Base-by-base conservation (phyloP, 64 coral and sea anemone species). In the Hydrozoanthus tunicans region DNA sequence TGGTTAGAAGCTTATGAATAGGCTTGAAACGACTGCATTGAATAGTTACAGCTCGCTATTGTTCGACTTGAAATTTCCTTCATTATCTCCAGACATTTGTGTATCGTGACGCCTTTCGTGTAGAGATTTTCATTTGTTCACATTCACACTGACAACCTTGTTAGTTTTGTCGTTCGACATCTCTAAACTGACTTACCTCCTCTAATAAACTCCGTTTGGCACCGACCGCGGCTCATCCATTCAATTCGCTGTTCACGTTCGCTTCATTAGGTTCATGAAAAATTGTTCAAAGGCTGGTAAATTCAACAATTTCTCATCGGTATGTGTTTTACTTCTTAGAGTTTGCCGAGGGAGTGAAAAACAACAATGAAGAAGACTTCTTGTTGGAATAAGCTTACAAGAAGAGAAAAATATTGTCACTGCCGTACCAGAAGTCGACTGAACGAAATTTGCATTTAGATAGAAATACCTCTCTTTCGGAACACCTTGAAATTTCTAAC, bases 391-490 rank as follows among this genome's bases (percentile, higher is more conserved):
- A 20, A 20, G 20, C 20, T 20, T 20, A 20, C 20, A 20, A 20
- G 20, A 20, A 20, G 20, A 20, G 20, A 20, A 20, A 20, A 20
- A 20, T 20, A 20, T 20, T 20, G 20, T 20, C 20, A 20, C 20
- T 20, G 20, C 20, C 20, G 20, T 20, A 65, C 11, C 57, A 12
- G 12, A 7, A 15, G 12, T 6, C 13, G 25, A 64, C 7, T 6
- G 26, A 64, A 26, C 11, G 26, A 65, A 57, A 82, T 81, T 81
- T 81, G 79, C 79, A 81, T 81, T 20, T 27, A 57, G 62, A 62
- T 62, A 12, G 57, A 62, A 81, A 25, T 58, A 4, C 2, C 59
- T 82, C 26, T 32, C 0, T 63, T 26, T 82, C 27, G 61, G 27
- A 62, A 65, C 61, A 82, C 80, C 59, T 64, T 64, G 23, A 27